Conservation (phyloP, 2,113 vertebrate species). For the Lucifuga dentata region DNA sequence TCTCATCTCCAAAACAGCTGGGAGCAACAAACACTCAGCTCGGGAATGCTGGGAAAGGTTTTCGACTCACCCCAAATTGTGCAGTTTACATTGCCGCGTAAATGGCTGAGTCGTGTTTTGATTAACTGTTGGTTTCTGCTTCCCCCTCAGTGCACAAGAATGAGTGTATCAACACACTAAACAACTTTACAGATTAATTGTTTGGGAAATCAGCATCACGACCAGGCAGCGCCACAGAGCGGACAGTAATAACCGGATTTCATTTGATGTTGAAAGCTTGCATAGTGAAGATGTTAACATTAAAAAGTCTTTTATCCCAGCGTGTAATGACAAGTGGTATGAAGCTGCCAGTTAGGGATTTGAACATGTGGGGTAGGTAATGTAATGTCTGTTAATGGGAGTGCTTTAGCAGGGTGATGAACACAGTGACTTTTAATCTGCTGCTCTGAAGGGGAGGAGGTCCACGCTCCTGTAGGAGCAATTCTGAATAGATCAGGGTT, state of each 20-base stretch:
- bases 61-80: slow-evolving; percentile 34
- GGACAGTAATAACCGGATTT: slow-evolving; percentile 59
- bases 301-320: slow-evolving; percentile 64
- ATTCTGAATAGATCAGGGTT: slow-evolving; percentile 69
- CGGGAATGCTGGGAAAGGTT: slow-evolving; percentile 45
- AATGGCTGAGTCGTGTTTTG: slow-evolving; percentile 74
- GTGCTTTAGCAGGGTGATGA: slow-evolving; percentile 64
- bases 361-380: slow-evolving; percentile 58
- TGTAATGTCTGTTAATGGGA: slow-evolving; percentile 70
- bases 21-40: slow-evolving; percentile 54
- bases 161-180: slow-evolving; percentile 70
- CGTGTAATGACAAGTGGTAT: slow-evolving; percentile 54
- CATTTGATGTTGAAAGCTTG: slow-evolving; percentile 45
- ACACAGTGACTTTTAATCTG: slow-evolving; percentile 74
- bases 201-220: slow-evolving; percentile 56
- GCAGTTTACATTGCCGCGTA: slow-evolving; percentile 62
- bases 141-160: slow-evolving; percentile 53
- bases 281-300: slow-evolving; percentile 52
- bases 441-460: slow-evolving; percentile 59
- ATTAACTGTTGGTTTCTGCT: slow-evolving; percentile 62
- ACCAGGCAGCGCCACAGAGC: slow-evolving; percentile 30
- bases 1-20: slow-evolving; percentile 67
- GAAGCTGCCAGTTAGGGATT: slow-evolving; percentile 56
- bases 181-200: slow-evolving; percentile 76
- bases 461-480: slow-evolving; percentile 56